Evolutionary conservation across 1,140 invertebrate genomes (phyloP).

Genomic region (Cydia amplana): DNA sequence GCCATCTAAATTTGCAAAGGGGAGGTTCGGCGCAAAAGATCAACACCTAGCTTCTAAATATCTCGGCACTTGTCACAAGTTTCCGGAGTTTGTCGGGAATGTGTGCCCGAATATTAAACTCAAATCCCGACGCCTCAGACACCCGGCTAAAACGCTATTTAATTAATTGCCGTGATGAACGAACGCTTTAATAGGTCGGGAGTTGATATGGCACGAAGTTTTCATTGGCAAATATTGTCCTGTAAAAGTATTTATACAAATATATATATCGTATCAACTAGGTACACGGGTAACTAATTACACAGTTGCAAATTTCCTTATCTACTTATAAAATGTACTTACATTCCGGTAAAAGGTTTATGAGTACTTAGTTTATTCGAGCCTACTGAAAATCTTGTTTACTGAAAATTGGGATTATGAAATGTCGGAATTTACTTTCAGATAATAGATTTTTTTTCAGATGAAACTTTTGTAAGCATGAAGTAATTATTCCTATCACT

Average conservation of each 20-base stretch:
- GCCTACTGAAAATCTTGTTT: no score
- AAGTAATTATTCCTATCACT: not conserved
- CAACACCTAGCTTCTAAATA: constrained; percentile 28
- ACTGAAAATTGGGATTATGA: no score
- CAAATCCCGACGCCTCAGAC: constrained; percentile 23
- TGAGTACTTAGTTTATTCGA: no score
- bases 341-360: no score
- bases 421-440: no score
- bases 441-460: not conserved
- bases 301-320: no score
- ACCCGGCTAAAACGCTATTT: constrained; percentile 20
- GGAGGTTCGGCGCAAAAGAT: constrained; percentile 7
- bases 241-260: not conserved
- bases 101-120: constrained; percentile 28
- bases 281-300: no score
- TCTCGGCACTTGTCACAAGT: constrained; percentile 22
- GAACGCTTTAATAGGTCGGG: constrained; percentile 9
- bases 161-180: constrained; percentile 24
- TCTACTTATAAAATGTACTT: no score
- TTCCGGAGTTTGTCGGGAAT: constrained; percentile 11
- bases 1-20: constrained; percentile 1
- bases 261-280: no score
- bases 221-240: not conserved
- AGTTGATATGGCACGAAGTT: not conserved
- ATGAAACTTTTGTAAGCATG: not conserved